Evolutionary conservation across 2,888 invertebrate species (phyloP).

Genomic region (Harmothoe impar): DNA sequence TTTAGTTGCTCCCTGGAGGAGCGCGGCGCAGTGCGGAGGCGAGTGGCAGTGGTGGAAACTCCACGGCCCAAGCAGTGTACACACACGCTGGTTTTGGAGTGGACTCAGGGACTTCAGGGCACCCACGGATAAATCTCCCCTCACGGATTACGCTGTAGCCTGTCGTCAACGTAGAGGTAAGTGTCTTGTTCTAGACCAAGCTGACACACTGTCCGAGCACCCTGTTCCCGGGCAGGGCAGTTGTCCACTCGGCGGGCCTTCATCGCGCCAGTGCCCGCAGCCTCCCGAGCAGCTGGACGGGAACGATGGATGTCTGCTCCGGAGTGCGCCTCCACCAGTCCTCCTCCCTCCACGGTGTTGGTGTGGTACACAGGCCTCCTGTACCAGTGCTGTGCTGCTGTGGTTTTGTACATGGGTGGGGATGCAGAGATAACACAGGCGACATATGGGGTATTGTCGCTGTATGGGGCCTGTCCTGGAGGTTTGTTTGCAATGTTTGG

Average conservation of each 20-base stretch:
- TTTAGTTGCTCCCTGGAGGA: constrained; percentile 15
- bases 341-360: not conserved
- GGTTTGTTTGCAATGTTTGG: no score
- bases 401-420: not conserved
- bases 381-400: not conserved
- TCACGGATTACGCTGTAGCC: not conserved
- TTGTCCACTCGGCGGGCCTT: not conserved
- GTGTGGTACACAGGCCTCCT: not conserved
- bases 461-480: no score
- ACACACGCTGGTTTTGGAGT: no score
- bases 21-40: not conserved
- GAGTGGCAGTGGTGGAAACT: not conserved
- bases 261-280: not conserved
- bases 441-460: not conserved
- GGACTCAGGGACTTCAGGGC: not conserved
- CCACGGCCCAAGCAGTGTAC: not conserved
- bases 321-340: not conserved
- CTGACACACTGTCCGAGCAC: not conserved
- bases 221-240: not conserved
- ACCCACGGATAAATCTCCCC: constrained; percentile 6
- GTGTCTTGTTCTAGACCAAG: not conserved
- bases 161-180: not conserved
- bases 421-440: not conserved
- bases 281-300: not conserved
- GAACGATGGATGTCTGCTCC: not conserved